These are phyloP conservation scores for Steinernema hermaphroditum DNA, from an alignment of 2,888 invertebrate species.

Conservation along the genomic window DNA sequence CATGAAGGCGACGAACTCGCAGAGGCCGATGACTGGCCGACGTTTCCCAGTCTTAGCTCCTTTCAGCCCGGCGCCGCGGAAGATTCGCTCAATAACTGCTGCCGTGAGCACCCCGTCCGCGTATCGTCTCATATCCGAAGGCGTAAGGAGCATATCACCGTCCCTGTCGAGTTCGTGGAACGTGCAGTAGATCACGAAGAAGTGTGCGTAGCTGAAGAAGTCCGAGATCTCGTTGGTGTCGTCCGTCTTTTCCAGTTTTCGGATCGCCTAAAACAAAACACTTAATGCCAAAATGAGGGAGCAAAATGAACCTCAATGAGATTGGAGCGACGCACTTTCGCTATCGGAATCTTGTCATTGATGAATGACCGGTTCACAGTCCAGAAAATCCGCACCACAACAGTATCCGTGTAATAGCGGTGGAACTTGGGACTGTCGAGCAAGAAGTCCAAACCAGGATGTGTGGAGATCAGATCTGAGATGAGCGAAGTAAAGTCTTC, in stretches of 20 bases:
- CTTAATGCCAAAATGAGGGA: background rate
- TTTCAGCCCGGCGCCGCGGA: conserved; percentile 89
- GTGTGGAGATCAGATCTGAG: conserved; percentile 88
- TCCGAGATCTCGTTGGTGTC: conserved; percentile 70
- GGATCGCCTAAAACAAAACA: conserved; percentile 40
- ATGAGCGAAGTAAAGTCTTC: conserved; percentile 85
- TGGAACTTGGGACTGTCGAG: conserved; percentile 98
- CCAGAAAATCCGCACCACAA: conserved; percentile 95
- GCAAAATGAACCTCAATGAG: conserved; percentile 63
- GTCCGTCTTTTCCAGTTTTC: conserved; percentile 49
- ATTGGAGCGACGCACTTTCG: conserved; percentile 87
- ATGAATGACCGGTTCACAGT: conserved; percentile 94
- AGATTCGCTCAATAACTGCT: conserved; percentile 92
- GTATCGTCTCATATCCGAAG: conserved; percentile 51
- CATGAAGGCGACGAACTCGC: conserved; percentile 98
- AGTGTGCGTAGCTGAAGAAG: conserved; percentile 92
- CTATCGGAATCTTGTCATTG: conserved; percentile 85
- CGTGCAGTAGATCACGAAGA: conserved; percentile 95
- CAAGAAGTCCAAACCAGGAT: conserved; percentile 84
- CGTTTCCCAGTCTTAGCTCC: conserved; percentile 65
- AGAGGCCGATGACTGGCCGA: conserved; percentile 80
- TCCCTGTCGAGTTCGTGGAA: conserved; percentile 99
- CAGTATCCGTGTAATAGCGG: conserved; percentile 96
- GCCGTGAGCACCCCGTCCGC: conserved; percentile 78
- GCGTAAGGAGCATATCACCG: conserved; percentile 75